Evolutionary conservation across 2,797 vertebrate genomes (phyloP), one percentile per base, ranked within the genome.

Genomic region (Crenichthys baileyi): DNA sequence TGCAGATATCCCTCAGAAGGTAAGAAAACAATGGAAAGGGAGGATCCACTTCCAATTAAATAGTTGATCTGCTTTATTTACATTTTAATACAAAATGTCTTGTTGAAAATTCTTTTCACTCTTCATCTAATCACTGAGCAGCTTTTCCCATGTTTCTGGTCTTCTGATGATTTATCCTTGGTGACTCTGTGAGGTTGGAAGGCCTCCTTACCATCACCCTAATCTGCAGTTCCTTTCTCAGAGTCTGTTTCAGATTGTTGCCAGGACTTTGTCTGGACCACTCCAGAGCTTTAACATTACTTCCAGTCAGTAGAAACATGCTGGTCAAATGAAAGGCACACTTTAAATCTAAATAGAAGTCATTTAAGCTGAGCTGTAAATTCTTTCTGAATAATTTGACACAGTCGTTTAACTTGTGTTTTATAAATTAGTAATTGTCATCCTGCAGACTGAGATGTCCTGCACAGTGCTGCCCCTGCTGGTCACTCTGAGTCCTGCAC

Each of bases 381-480:
- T 36, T 36, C 36, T 36, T 36, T 36, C 36, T 36, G 36, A 36
- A 36, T 36, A 4, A 36, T 36, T 36, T 36, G 4, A 36, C 36
- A 36, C 4, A 36, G 36, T 36, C 36, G 36, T 36, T 36, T 46
- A 46, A 46, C 44, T 46, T 46, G 44, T 46, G 44, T n/a, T n/a
- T n/a, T 5, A 56, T 7, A 13, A 55, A 51, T 20, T 1, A 7
- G 22, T 53, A 24, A 5, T 26, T 58, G 7, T 58, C n/a, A 3
- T 61, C 61, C 60, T 36, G 31, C 61, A 41, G 63, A 41, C 20
- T 5, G n/a, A 46, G 46, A 91, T 90, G 92, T 24, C 18, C 12
- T 1, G 36, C 79, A 79, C 79, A 0, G 7, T 73, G 77, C 82
- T 89, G 74, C 77, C 82, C 72, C 84, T 83, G 79, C 83, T 93